These are phyloP conservation scores for Mus caroli DNA, from an alignment of 2,797 vertebrate species.

Conservation along the genomic window DNA sequence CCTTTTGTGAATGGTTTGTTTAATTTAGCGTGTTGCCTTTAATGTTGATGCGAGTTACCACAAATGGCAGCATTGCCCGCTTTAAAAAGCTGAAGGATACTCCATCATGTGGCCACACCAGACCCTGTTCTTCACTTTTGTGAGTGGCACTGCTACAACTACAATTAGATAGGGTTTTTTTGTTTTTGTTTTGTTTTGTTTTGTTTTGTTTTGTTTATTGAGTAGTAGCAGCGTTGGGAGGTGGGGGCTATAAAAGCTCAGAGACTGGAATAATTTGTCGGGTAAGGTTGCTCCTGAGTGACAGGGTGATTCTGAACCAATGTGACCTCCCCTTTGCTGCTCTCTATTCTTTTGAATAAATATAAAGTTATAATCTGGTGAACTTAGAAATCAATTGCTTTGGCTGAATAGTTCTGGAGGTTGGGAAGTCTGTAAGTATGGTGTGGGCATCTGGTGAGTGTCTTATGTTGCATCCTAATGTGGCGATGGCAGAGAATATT, in stretches of 20 bases:
- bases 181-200: too few relatives aligned
- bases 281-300: neutral
- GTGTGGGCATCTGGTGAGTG: neutral
- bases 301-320: neutral
- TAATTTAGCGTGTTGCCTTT: neutral
- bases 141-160: neutral
- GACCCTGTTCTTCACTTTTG: too few relatives aligned
- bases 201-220: too few relatives aligned
- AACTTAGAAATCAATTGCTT: neutral
- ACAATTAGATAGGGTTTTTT: neutral
- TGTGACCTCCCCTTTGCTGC: neutral
- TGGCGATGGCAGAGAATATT: too few relatives aligned
- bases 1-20: neutral
- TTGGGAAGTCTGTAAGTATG: too few relatives aligned
- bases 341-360: neutral
- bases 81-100: neutral
- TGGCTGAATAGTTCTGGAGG: neutral
- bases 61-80: neutral
- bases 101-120: fast-evolving
- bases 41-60: neutral
- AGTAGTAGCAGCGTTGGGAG: neutral
- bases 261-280: neutral
- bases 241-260: neutral
- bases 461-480: neutral
- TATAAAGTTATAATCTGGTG: neutral